Percentiles rank a stretch among this genome's conserved stretches.
phyloP scores from a whole-genome alignment of 2,113 vertebrate species.

The Narcine bancroftii region DNA sequence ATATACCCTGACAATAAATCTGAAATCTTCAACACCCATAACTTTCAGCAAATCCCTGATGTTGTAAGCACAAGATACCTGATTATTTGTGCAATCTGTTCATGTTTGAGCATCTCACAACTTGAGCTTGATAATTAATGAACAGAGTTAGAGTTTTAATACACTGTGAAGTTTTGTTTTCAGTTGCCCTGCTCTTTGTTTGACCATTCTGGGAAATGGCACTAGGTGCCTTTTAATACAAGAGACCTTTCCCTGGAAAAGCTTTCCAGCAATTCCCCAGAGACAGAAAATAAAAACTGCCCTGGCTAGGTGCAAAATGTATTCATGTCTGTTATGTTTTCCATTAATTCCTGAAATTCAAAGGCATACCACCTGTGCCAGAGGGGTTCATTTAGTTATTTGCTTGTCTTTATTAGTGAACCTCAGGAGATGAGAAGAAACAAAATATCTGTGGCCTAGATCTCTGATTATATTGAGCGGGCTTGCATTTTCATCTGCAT shows the following conservation, averaged over 20 bases:
- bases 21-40: background rate
- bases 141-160: background rate
- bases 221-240: background rate
- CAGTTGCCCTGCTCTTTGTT: background rate
- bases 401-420: background rate
- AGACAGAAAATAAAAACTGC: background rate
- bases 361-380: background rate
- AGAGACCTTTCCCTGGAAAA: background rate
- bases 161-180: background rate
- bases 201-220: background rate
- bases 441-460: background rate
- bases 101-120: background rate
- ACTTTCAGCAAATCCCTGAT: background rate
- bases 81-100: background rate
- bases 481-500: conserved; percentile 15
- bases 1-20: too few species aligned
- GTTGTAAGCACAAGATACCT: background rate
- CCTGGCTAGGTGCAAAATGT: background rate
- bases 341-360: background rate
- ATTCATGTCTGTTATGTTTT: background rate
- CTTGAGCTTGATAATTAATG: background rate
- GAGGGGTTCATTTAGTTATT: conserved; percentile 34
- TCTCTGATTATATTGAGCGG: background rate
- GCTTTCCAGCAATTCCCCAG: background rate
- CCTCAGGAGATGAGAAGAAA: background rate